Percentiles rank a stretch among this genome's conserved stretches.
phyloP scores from a whole-genome alignment of 2,113 vertebrate species.

The Python bivittatus region DNA sequence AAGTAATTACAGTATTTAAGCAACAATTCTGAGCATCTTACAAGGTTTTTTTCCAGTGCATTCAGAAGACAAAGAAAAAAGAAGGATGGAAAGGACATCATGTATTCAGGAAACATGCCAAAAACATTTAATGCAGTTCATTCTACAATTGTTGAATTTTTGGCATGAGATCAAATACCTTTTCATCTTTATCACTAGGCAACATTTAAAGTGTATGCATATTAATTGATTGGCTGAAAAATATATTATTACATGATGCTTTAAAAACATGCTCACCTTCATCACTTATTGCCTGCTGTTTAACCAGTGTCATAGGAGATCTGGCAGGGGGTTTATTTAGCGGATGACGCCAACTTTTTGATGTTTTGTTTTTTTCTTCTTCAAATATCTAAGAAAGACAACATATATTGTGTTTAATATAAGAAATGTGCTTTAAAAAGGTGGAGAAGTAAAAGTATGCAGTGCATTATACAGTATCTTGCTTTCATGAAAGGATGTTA shows the following conservation, averaged over 20 bases:
- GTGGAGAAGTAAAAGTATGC: neutral
- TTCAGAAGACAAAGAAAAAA: slow-evolving; percentile 33
- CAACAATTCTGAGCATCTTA: slow-evolving; percentile 3
- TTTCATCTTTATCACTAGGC: neutral
- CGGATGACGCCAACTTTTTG: slow-evolving; percentile 77
- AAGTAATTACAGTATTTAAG: slow-evolving; percentile 18
- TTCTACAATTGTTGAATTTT: slow-evolving; percentile 1
- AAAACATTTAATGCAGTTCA: slow-evolving; percentile 25
- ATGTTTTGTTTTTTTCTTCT: slow-evolving; percentile 64
- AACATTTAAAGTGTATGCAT: neutral
- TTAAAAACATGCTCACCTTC: slow-evolving; percentile 78
- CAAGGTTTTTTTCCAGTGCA: slow-evolving; percentile 5
- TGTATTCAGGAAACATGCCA: slow-evolving; percentile 13
- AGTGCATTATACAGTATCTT: slow-evolving; percentile 2
- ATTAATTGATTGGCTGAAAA: neutral
- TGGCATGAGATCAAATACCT: slow-evolving; percentile 6
- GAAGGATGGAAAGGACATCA: neutral
- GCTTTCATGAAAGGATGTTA: neutral
- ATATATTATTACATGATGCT: neutral
- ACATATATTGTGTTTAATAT: neutral
- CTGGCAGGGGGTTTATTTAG: slow-evolving; percentile 82
- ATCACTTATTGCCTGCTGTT: slow-evolving; percentile 85
- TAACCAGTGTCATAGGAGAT: slow-evolving; percentile 89
- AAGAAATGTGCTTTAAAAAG: neutral
- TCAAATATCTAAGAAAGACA: slow-evolving; percentile 53